These are phyloP conservation scores for Eulemur coronatus DNA, from an alignment of 2,797 vertebrate genomes.

Conservation along the genomic window DNA sequence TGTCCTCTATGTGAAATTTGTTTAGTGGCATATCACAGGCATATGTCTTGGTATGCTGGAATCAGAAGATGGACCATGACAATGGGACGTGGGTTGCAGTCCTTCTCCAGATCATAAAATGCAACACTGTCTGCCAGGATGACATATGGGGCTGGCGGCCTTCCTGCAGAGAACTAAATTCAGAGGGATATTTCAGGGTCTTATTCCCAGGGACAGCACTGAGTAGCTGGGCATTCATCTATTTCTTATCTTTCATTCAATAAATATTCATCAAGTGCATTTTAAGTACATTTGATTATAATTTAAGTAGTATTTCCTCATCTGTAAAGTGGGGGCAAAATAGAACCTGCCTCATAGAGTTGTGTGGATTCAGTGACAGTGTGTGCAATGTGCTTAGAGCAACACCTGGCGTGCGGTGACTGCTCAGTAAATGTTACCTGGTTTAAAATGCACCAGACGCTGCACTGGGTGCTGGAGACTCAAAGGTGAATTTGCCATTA, in stretches of 20 bases:
- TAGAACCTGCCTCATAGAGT: background rate
- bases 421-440: background rate
- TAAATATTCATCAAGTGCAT: slow-evolving; percentile 28
- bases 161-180: slow-evolving; percentile 75
- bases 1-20: slow-evolving; percentile 9
- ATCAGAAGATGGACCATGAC: slow-evolving; percentile 71
- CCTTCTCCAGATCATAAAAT: slow-evolving; percentile 76
- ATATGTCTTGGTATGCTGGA: slow-evolving; percentile 57
- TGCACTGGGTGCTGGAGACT: background rate
- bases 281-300: slow-evolving; percentile 57
- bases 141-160: slow-evolving; percentile 73
- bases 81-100: slow-evolving; percentile 69
- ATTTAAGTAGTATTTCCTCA: slow-evolving; percentile 3
- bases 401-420: background rate
- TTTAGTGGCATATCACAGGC: background rate
- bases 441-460: background rate
- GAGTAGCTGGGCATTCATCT: slow-evolving; percentile 34
- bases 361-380: background rate
- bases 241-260: slow-evolving; percentile 58
- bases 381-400: background rate
- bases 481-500: background rate
- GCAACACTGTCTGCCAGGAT: slow-evolving; percentile 65
- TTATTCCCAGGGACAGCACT: slow-evolving; percentile 49
- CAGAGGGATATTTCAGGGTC: slow-evolving; percentile 53
- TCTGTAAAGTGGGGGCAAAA: background rate